Conservation (phyloP, 2,797 vertebrate genomes). For the Crenuchus spilurus region DNA sequence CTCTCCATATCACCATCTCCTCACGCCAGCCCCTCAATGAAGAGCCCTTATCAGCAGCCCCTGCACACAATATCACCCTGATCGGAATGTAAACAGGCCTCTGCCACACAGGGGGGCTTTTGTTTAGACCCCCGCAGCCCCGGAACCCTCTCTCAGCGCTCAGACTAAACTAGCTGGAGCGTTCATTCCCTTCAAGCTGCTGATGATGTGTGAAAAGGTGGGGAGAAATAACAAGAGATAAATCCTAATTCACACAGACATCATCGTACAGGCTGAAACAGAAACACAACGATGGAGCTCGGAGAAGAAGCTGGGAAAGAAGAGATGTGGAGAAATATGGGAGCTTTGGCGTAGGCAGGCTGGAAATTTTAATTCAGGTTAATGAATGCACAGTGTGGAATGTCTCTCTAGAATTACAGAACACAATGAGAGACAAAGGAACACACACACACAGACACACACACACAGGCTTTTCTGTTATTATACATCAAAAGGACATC, state of each 20-base stretch:
- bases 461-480: neutral
- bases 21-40: conserved; percentile 29
- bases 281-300: too few species aligned
- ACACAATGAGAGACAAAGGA: neutral
- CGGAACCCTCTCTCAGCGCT: conserved; percentile 50
- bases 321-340: too few species aligned
- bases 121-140: conserved; percentile 52
- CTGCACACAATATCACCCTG: conserved; percentile 59
- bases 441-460: neutral
- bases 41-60: conserved; percentile 58
- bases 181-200: neutral
- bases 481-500: too few species aligned
- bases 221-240: neutral
- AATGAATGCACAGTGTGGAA: neutral
- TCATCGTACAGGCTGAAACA: neutral
- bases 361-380: neutral
- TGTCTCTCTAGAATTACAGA: neutral
- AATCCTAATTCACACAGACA: neutral
- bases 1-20: too few species aligned
- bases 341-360: too few species aligned
- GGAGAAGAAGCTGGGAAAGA: too few species aligned
- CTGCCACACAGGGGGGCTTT: conserved; percentile 42
- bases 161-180: conserved; percentile 53
- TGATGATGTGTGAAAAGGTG: neutral
- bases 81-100: conserved; percentile 73